Evolutionary conservation across 2,797 vertebrate species (phyloP).

Genomic region (Dryobates pubescens): DNA sequence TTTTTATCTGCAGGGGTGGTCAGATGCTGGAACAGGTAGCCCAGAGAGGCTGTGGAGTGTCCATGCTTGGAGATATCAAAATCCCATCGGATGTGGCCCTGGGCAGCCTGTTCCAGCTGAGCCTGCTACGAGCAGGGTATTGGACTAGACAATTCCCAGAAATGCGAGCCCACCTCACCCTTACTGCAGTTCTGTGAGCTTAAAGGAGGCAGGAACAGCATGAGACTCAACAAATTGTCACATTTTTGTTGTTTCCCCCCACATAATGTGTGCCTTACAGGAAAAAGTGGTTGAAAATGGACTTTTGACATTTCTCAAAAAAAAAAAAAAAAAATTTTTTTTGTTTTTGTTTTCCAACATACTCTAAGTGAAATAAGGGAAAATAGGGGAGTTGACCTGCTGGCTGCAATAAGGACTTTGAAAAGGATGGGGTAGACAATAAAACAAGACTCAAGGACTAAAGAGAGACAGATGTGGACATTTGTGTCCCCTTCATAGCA

Average conservation of each 20-base stretch:
- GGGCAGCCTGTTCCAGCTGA: background rate
- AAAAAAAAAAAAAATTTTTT: no score
- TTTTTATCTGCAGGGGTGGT: background rate
- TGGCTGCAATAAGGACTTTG: background rate
- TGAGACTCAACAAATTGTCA: background rate
- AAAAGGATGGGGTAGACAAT: background rate
- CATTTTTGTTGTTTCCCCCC: background rate
- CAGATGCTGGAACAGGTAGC: background rate
- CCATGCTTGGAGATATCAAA: background rate
- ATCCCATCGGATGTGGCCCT: background rate
- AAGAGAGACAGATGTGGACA: background rate
- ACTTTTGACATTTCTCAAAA: no score
- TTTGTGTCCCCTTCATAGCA: background rate
- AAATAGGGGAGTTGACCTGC: background rate
- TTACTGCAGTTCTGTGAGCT: fast-evolving
- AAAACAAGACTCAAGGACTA: background rate
- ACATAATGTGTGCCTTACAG: fast-evolving
- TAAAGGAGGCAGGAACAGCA: background rate
- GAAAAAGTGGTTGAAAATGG: background rate
- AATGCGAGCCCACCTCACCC: background rate
- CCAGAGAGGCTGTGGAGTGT: background rate
- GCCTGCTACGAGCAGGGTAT: background rate
- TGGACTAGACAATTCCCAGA: background rate
- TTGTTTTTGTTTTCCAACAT: background rate
- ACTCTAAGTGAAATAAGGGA: background rate